Conservation (phyloP, 2,797 vertebrate genomes). For the Acanthis flammea region DNA sequence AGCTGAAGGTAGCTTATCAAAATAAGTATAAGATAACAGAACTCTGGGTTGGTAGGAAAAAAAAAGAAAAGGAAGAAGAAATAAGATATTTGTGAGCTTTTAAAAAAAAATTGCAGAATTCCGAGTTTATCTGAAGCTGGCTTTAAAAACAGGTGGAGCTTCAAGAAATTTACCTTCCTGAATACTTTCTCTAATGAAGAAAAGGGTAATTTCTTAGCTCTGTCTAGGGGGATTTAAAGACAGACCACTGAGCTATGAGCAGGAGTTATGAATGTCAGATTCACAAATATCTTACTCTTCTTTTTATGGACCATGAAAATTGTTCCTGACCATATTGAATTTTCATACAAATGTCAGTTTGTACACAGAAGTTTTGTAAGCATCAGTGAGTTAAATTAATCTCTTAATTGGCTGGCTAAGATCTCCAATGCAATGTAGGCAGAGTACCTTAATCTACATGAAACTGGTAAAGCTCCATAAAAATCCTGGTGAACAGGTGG, state of each 20-base stretch:
- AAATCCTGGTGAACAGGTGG: background rate
- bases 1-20: slow-evolving; percentile 67
- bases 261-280: background rate
- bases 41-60: background rate
- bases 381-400: background rate
- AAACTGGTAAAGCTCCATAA: background rate
- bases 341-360: background rate
- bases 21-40: slow-evolving; percentile 66
- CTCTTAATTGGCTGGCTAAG: background rate
- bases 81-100: background rate
- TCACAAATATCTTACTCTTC: background rate
- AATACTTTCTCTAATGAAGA: background rate
- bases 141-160: slow-evolving; percentile 15
- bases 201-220: background rate
- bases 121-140: background rate
- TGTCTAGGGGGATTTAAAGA: background rate
- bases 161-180: background rate
- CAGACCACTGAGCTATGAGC: background rate
- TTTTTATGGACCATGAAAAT: background rate
- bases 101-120: background rate
- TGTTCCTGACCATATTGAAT: background rate
- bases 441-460: background rate
- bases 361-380: background rate
- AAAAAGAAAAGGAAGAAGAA: background rate
- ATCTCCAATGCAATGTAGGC: background rate